phyloP scores from a whole-genome alignment of 1,140 invertebrate genomes.

The Eupristina koningsbergeri region DNA sequence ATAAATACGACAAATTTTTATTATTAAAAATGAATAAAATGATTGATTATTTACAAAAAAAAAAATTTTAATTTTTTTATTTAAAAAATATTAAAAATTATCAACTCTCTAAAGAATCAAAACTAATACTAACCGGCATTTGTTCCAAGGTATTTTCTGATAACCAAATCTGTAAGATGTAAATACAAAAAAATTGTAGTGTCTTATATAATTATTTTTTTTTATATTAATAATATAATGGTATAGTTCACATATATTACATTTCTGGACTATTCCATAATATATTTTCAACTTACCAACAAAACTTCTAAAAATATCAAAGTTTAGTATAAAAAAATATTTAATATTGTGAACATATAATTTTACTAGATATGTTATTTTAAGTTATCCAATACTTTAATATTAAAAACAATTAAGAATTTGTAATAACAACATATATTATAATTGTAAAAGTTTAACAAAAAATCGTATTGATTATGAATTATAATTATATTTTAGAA shows the following conservation, averaged over 20 bases:
- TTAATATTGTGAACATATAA: background rate
- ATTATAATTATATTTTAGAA: too few relatives aligned
- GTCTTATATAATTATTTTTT: slow-evolving; percentile 12
- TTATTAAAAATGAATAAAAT: too few relatives aligned
- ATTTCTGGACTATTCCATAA: background rate
- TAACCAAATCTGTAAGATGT: slow-evolving; percentile 81
- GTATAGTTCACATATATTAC: slow-evolving; percentile 9
- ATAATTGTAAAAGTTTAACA: too few relatives aligned
- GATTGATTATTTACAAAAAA: too few relatives aligned
- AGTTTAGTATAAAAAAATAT: background rate
- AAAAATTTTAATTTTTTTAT: too few relatives aligned
- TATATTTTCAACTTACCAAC: slow-evolving; percentile 21
- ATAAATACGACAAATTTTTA: too few relatives aligned
- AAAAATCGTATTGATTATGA: too few relatives aligned
- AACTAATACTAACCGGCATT: slow-evolving; percentile 81
- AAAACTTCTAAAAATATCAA: slow-evolving; percentile 11
- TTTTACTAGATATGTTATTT: too few relatives aligned
- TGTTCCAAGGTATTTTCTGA: slow-evolving; percentile 80
- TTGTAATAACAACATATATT: too few relatives aligned
- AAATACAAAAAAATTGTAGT: slow-evolving; percentile 53
- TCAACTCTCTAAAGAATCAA: slow-evolving; percentile 1
- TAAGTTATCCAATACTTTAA: too few relatives aligned
- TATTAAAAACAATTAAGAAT: too few relatives aligned
- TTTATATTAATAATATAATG: slow-evolving; percentile 24
- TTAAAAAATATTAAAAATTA: background rate